Percentiles rank a stretch among this genome's conserved stretches.
phyloP scores from a whole-genome alignment of 2,113 vertebrate species.

The Clupea harengus region DNA sequence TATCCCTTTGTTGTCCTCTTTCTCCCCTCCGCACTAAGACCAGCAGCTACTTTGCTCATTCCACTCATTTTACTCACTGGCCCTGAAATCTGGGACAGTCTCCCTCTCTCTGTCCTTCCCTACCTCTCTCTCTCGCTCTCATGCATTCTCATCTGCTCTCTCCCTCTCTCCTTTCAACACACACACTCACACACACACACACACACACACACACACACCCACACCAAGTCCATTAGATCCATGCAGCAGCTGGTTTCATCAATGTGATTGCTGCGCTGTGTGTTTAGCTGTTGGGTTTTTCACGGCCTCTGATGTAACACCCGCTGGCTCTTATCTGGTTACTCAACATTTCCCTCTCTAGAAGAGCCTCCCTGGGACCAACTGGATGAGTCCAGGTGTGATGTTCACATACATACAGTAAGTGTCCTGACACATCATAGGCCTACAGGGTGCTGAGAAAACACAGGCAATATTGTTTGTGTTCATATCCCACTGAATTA shows the following conservation, averaged over 20 bases:
- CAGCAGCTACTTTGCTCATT: slow-evolving; percentile 8
- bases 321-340: neutral
- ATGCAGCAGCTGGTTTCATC: slow-evolving; percentile 42
- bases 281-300: neutral
- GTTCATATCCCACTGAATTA: too few species aligned
- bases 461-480: too few species aligned
- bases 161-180: neutral
- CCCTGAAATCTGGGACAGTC: neutral
- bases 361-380: neutral
- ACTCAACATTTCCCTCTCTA: neutral
- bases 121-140: neutral
- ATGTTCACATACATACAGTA: neutral
- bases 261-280: neutral
- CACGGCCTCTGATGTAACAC: neutral
- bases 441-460: too few species aligned
- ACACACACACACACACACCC: slow-evolving; percentile 22
- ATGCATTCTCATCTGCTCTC: neutral
- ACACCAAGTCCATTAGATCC: slow-evolving; percentile 39
- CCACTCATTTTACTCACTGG: neutral
- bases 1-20: neutral
- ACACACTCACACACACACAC: neutral
- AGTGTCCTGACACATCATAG: too few species aligned
- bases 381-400: neutral
- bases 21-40: neutral
- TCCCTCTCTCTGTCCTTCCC: neutral